Percentiles rank a stretch among this genome's conserved stretches.
These are phyloP conservation scores for Coptodon rendalli DNA, from an alignment of 2,113 vertebrate genomes.

Conservation along the genomic window DNA sequence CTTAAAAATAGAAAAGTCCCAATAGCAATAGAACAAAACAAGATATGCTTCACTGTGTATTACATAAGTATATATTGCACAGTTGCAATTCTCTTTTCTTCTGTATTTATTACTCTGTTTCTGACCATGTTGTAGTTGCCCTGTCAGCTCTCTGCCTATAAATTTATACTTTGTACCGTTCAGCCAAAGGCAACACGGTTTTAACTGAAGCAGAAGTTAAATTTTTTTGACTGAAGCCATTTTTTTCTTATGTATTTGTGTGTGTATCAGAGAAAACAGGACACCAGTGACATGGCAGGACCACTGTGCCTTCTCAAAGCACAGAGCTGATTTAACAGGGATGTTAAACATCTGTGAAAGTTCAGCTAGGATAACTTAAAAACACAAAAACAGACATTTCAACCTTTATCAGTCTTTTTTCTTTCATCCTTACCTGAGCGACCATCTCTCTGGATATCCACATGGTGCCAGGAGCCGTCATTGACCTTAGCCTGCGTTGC, in stretches of 20 bases:
- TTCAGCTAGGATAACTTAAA: neutral
- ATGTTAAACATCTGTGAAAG: neutral
- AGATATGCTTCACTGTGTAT: neutral
- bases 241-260: neutral
- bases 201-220: conserved; percentile 6
- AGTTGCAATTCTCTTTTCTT: neutral
- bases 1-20: neutral
- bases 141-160: neutral
- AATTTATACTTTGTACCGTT: neutral
- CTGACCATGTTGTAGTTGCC: neutral
- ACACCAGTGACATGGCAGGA: neutral
- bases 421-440: conserved; percentile 81
- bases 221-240: neutral
- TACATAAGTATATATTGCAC: neutral
- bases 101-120: neutral
- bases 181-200: conserved; percentile 6
- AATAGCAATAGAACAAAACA: neutral
- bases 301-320: neutral
- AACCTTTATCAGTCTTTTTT: neutral
- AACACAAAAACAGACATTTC: neutral
- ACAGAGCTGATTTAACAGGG: neutral
- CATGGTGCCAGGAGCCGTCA: conserved; percentile 94
- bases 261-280: neutral
- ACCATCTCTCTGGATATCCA: conserved; percentile 95
- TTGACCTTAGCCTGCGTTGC: conserved; percentile 94